phyloP scores from a whole-genome alignment of 2,797 vertebrate genomes.

The Urocyon cinereoargenteus region DNA sequence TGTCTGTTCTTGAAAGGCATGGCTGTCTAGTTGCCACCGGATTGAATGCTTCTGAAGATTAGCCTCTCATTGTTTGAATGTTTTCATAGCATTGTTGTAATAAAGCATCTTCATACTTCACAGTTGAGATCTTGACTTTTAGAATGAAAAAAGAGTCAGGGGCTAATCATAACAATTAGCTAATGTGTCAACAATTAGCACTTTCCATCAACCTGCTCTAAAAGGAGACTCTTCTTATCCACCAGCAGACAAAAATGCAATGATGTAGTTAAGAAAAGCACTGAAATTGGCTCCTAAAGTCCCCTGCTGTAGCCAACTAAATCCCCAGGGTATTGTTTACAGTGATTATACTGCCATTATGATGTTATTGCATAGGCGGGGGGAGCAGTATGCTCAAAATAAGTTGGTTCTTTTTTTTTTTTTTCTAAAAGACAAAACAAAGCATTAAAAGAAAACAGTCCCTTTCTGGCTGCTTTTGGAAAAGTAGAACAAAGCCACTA shows the following conservation, averaged over 20 bases:
- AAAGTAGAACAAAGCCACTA: conserved; percentile 84
- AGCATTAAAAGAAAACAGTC: conserved; percentile 69
- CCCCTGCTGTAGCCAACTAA: conserved; percentile 85
- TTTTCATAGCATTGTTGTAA: conserved; percentile 90
- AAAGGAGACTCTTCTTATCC: conserved; percentile 92
- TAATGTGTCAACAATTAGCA: conserved; percentile 93
- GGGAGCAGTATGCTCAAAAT: conserved; percentile 87
- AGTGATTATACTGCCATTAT: conserved; percentile 92
- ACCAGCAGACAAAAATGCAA: conserved; percentile 89
- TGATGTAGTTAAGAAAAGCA: conserved; percentile 92
- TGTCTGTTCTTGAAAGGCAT: conserved; percentile 87
- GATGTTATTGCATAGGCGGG: conserved; percentile 89
- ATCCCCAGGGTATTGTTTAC: conserved; percentile 89
- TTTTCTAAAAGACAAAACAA: conserved; percentile 77
- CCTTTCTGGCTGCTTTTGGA: conserved; percentile 86
- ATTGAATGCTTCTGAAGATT: conserved; percentile 89
- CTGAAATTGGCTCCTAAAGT: conserved; percentile 85
- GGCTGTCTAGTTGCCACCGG: conserved; percentile 88
- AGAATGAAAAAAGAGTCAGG: conserved; percentile 89
- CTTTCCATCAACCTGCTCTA: conserved; percentile 89
- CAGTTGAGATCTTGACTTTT: conserved; percentile 92
- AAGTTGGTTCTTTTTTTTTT: conserved; percentile 72
- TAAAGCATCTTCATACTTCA: conserved; percentile 91
- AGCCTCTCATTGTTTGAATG: conserved; percentile 91
- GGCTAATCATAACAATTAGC: conserved; percentile 95